Conservation (phyloP, 2,888 invertebrate genomes). For the Yponomeuta evonymella region DNA sequence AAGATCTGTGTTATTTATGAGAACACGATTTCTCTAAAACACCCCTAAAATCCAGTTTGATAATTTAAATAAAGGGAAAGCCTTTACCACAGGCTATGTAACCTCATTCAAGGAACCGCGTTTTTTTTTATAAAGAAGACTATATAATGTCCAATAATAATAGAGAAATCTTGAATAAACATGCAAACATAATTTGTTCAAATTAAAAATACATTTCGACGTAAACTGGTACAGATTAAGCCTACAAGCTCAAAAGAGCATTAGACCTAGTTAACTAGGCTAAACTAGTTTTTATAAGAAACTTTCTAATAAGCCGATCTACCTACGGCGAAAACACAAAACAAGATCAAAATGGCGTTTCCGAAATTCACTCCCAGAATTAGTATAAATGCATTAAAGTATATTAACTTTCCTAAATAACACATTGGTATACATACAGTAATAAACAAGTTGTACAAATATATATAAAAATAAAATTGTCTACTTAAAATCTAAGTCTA, state of each 20-base stretch:
- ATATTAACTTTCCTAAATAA: slow-evolving; percentile 24
- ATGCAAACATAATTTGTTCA: background rate
- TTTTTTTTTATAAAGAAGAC: too few species aligned
- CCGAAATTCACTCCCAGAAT: slow-evolving; percentile 34
- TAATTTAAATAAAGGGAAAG: too few species aligned
- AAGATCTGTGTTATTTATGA: too few species aligned
- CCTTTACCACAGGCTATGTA: too few species aligned
- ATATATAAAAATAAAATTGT: slow-evolving; percentile 28
- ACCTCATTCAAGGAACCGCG: too few species aligned
- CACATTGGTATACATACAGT: slow-evolving; percentile 20
- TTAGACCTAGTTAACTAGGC: background rate
- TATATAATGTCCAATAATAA: background rate
- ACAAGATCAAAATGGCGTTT: slow-evolving; percentile 17
- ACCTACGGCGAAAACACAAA: background rate
- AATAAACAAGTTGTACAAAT: slow-evolving; percentile 19
- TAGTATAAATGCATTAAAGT: slow-evolving; percentile 43
- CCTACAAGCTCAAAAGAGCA: background rate
- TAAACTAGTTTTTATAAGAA: too few species aligned
- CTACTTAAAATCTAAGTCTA: slow-evolving; percentile 57
- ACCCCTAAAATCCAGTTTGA: too few species aligned
- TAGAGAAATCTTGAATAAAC: background rate
- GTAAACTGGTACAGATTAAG: background rate
- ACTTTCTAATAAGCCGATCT: background rate
- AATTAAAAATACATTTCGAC: background rate
- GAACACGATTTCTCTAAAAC: too few species aligned